These are phyloP conservation scores for Nemopilema nomurai DNA, from an alignment of 30 jellyfish, hydroid and myxozoan species.

Conservation along the genomic window DNA sequence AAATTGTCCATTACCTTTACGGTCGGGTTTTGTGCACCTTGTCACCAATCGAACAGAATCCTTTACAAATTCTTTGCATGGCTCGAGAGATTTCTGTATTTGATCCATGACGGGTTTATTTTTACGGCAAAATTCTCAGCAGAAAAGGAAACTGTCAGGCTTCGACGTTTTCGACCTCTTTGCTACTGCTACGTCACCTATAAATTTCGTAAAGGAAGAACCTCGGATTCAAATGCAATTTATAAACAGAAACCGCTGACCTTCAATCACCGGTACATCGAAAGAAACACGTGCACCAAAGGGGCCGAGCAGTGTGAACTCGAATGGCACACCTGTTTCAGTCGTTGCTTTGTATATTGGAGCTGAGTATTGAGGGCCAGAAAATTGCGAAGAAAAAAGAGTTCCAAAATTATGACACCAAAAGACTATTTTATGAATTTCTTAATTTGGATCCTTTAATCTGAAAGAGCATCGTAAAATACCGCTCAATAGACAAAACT, in stretches of 20 bases:
- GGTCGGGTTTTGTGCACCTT: slow-evolving; percentile 96
- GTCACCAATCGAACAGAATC: slow-evolving; percentile 92
- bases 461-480: too few species aligned
- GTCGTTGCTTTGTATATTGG: too few species aligned
- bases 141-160: neutral
- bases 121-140: neutral
- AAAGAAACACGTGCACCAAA: too few species aligned
- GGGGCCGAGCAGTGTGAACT: too few species aligned
- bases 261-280: neutral
- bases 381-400: too few species aligned
- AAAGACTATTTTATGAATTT: too few species aligned
- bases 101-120: slow-evolving; percentile 70
- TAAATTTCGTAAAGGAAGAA: slow-evolving; percentile 23
- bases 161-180: neutral
- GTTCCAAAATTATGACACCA: too few species aligned
- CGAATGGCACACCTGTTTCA: too few species aligned
- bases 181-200: slow-evolving; percentile 61
- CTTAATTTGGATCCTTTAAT: too few species aligned
- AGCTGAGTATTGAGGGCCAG: too few species aligned
- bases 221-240: neutral
- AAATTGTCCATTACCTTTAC: slow-evolving; percentile 75
- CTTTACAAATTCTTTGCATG: slow-evolving; percentile 96
- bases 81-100: slow-evolving; percentile 93
- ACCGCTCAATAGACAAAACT: too few species aligned
- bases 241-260: slow-evolving; percentile 36